Percentiles rank a stretch among this genome's conserved stretches.
phyloP scores from a whole-genome alignment of 1,140 invertebrate species.

The Wiebesia pumilae region DNA sequence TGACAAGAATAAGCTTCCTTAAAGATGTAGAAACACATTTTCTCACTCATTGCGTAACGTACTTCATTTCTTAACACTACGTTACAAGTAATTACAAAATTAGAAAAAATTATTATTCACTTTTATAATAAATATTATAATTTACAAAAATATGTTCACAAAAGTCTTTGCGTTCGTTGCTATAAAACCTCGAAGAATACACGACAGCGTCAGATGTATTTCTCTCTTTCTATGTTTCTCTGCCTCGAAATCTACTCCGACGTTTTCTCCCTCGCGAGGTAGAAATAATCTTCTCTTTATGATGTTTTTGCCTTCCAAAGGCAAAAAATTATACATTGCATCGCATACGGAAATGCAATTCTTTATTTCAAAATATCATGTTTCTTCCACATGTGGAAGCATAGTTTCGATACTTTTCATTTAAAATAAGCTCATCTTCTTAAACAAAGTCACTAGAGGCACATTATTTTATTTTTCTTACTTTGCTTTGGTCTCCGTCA shows the following conservation, averaged over 20 bases:
- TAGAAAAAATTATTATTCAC: conserved; percentile 9
- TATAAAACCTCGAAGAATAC: conserved; percentile 14
- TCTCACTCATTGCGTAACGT: conserved; percentile 21
- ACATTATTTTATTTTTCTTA: neutral
- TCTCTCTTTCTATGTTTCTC: neutral
- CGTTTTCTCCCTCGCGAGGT: conserved; percentile 17
- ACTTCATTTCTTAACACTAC: conserved; percentile 31
- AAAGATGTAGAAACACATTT: neutral
- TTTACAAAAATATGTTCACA: conserved; percentile 11
- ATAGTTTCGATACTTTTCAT: neutral
- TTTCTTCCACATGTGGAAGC: neutral
- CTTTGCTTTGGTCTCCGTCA: conserved; percentile 4
- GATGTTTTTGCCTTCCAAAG: neutral
- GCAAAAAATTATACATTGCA: conserved; percentile 12
- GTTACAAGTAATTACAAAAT: conserved; percentile 31
- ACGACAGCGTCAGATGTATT: conserved; percentile 5
- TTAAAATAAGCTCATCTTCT: neutral
- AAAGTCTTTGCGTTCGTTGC: neutral
- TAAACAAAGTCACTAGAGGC: neutral
- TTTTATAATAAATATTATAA: conserved; percentile 38
- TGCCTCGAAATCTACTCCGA: conserved; percentile 7
- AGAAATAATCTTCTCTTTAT: conserved; percentile 15
- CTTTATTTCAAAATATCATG: neutral
- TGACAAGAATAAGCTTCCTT: conserved; percentile 18
- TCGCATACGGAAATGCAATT: neutral